These are phyloP conservation scores for Amorpha juglandis DNA, from an alignment of 2,888 invertebrate genomes.

Conservation along the genomic window DNA sequence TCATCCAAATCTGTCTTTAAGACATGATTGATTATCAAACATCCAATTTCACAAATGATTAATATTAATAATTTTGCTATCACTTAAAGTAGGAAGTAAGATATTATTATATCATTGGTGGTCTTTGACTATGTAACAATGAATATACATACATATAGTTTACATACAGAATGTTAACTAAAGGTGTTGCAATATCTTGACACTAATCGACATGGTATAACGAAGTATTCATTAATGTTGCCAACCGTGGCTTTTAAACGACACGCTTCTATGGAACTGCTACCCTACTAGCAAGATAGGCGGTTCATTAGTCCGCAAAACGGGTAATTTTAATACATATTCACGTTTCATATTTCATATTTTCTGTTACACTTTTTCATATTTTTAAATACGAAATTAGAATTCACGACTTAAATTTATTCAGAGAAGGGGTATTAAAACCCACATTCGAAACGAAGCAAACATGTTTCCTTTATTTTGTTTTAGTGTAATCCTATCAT, in stretches of 20 bases:
- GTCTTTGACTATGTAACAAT: no score
- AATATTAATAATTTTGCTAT: no score
- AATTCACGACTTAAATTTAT: neutral
- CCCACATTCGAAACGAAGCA: neutral
- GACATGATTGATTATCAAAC: no score
- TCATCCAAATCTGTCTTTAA: no score
- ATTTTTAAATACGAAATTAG: slow-evolving; percentile 2
- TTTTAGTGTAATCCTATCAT: neutral
- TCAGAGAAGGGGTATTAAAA: neutral
- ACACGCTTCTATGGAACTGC: neutral
- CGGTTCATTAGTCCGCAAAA: slow-evolving; percentile 13
- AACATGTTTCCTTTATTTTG: no score
- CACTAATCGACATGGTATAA: slow-evolving; percentile 4
- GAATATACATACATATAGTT: no score
- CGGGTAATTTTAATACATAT: neutral
- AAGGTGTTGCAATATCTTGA: slow-evolving; percentile 14
- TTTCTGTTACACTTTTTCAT: neutral
- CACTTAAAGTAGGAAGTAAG: no score
- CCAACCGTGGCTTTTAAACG: slow-evolving; percentile 5
- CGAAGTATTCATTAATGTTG: slow-evolving; percentile 14
- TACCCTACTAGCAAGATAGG: neutral
- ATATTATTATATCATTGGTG: no score
- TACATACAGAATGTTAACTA: no score
- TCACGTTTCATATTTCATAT: neutral
- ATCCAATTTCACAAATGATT: no score